Conservation (phyloP, 2,888 invertebrate species). For the Tubulanus polymorphus region DNA sequence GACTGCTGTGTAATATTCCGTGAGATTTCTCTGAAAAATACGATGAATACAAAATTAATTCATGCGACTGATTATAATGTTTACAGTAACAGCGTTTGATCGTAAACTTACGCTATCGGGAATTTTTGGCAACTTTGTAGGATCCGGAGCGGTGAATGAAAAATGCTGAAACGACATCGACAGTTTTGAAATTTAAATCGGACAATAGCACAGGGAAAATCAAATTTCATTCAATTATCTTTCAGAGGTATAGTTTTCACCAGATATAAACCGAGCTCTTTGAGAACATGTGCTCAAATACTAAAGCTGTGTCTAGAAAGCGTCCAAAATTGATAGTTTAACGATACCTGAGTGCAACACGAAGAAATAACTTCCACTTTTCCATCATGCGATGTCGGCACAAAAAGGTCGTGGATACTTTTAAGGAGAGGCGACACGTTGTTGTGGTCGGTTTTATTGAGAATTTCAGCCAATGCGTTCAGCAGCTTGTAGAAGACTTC, state of each 20-base stretch:
- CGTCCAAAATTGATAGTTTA: no score
- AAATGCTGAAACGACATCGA: slow-evolving; percentile 73
- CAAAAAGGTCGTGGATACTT: slow-evolving; percentile 64
- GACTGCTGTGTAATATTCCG: slow-evolving; percentile 97
- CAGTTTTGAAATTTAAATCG: no score
- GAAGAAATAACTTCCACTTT: slow-evolving; percentile 52
- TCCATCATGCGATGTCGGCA: slow-evolving; percentile 69
- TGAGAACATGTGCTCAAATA: no score
- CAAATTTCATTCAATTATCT: no score
- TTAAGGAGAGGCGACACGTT: slow-evolving; percentile 59
- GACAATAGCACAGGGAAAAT: no score
- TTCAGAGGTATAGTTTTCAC: no score
- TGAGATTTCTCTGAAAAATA: slow-evolving; percentile 77
- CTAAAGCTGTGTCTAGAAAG: no score
- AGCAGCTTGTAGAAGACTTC: slow-evolving; percentile 87
- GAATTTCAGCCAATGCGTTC: slow-evolving; percentile 75
- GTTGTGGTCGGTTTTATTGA: slow-evolving; percentile 53
- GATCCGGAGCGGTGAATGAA: slow-evolving; percentile 72
- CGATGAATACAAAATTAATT: slow-evolving; percentile 10
- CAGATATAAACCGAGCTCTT: no score
- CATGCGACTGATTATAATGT: not conserved
- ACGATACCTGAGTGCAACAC: slow-evolving; percentile 29
- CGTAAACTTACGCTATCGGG: slow-evolving; percentile 73
- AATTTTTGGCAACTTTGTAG: slow-evolving; percentile 84
- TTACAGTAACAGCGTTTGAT: not conserved